Conservation (phyloP, 1,140 invertebrate genomes). For the Oscheius sp. region DNA sequence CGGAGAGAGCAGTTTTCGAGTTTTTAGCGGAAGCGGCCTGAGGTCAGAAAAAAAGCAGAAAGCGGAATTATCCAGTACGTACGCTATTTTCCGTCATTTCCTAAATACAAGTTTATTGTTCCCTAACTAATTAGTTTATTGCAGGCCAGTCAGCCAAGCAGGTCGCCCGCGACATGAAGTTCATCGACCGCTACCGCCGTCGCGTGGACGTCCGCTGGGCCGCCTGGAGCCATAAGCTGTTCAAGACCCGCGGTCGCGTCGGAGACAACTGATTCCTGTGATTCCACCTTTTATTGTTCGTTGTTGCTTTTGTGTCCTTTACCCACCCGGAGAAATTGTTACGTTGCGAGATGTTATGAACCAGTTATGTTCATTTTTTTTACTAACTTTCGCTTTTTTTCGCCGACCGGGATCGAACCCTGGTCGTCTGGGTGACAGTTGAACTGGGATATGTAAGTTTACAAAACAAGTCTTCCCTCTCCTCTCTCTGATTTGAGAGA, state of each 20-base stretch:
- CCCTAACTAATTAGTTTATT: slow-evolving; percentile 73
- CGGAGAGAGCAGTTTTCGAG: not conserved
- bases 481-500: no score
- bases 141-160: slow-evolving; percentile 16
- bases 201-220: slow-evolving; percentile 27
- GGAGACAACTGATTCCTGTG: slow-evolving; percentile 27
- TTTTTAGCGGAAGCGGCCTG: not conserved
- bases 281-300: no score
- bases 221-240: slow-evolving; percentile 69
- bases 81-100: slow-evolving; percentile 79
- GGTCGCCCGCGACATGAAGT: slow-evolving; percentile 26
- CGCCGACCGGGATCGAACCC: no score
- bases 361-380: no score
- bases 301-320: no score
- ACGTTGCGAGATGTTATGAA: no score
- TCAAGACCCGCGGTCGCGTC: slow-evolving; percentile 36
- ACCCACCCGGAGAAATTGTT: no score
- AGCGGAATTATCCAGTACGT: slow-evolving; percentile 72
- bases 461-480: no score
- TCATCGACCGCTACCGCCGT: slow-evolving; percentile 20
- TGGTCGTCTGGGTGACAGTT: no score
- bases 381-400: no score
- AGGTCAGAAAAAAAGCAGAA: no score
- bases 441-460: no score
- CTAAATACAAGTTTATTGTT: slow-evolving; percentile 69